Evolutionary conservation across 2,888 invertebrate genomes (phyloP).

Genomic region (Pseudococcus jackbeardsleyi): DNA sequence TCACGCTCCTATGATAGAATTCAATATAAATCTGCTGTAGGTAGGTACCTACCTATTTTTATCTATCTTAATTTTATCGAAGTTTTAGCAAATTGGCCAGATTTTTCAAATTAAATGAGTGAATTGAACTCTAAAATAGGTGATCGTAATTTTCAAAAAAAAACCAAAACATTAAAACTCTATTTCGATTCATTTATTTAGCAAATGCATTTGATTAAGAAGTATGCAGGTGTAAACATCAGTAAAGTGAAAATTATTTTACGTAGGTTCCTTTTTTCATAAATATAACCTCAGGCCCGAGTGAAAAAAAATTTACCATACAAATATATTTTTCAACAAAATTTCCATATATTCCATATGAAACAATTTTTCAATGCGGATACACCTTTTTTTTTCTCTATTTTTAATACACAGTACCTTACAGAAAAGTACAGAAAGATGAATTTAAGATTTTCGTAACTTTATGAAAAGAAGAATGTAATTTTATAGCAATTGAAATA

Average conservation of each 20-base stretch:
- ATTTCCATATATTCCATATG: neutral
- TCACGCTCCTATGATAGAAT: conserved; percentile 15
- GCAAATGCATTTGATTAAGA: no score
- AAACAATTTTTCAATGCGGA: neutral
- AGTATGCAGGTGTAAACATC: no score
- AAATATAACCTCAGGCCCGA: neutral
- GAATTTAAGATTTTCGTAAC: neutral
- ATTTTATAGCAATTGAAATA: neutral
- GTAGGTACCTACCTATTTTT: neutral
- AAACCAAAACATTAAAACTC: no score
- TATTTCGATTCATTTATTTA: no score
- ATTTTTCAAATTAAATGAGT: no score
- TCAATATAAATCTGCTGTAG: neutral
- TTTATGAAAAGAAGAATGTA: neutral
- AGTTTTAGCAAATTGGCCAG: no score
- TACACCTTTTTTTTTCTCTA: neutral
- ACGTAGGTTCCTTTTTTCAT: no score
- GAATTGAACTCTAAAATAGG: no score
- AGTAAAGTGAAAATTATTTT: no score
- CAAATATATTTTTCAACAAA: neutral
- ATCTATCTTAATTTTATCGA: no score
- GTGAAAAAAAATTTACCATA: neutral
- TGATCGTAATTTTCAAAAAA: no score
- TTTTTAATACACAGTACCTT: no score
- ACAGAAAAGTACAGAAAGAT: neutral